Base-by-base conservation (phyloP, 2,113 vertebrate species). In the Indri indri region DNA sequence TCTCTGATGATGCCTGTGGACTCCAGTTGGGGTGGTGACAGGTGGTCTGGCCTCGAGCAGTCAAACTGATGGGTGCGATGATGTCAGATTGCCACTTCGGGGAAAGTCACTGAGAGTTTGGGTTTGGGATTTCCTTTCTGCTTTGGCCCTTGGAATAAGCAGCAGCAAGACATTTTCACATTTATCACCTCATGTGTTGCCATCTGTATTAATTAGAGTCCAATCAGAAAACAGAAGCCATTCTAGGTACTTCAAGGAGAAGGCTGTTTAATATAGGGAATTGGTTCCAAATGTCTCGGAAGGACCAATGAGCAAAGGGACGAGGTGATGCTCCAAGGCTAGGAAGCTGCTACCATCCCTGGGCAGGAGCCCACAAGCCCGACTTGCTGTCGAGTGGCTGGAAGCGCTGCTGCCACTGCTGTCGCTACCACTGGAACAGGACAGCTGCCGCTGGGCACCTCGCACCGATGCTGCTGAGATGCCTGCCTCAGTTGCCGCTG, bases 391-490 rank as follows among this genome's bases (percentile, higher is more conserved):
- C 27, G 52, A 50, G 91, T 32, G 65, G 37, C 18, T 13, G 54
- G 30, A 45, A 23, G n/a, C 2, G 30, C n/a, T 23, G 4, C 9
- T 20, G 3, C 7, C 12, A 6, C 34, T 40, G 20, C 23, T 11
- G 6, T 6, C 32, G 34, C 22, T 61, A 32, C 11, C 1, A 4
- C 42, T 30, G 34, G 40, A 57, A 22, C 25, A 30, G 25, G n/a
- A 22, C 37, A 5, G 37, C 59, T 16, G 57, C 47, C 20, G 11
- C 30, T 2, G 37, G 54, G 76, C 52, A 23, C 11, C 0, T 2
- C 23, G 40, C 10, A 5, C 11, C 0, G 11, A 37, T 32, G 25
- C 73, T 32, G 61, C 4, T 1, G 22, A 23, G 13, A 17, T 0
- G 5, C 70, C 54, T 40, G 17, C 25, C 7, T 17, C 32, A 2